phyloP scores from a whole-genome alignment of 2,113 vertebrate species.

The Glaucomys volans region DNA sequence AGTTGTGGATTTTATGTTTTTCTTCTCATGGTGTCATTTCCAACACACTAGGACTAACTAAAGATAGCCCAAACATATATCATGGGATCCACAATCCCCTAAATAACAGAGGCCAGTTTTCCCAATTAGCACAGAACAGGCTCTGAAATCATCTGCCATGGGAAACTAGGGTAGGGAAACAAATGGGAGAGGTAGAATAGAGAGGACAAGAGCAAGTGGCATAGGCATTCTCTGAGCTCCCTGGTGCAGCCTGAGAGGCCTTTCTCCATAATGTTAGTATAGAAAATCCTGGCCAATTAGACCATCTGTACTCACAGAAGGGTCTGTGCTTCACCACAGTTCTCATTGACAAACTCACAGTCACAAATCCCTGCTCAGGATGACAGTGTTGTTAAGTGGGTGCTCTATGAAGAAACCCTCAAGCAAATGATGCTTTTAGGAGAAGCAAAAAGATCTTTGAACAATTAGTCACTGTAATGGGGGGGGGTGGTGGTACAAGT shows the following conservation, averaged over 20 bases:
- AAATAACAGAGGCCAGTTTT: neutral
- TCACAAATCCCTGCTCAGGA: neutral
- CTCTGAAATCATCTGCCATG: neutral
- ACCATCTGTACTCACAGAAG: neutral
- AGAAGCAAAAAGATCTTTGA: conserved; percentile 16
- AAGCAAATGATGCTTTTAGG: conserved; percentile 34
- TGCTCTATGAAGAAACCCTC: conserved; percentile 9
- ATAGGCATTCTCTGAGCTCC: neutral
- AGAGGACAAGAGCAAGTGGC: neutral
- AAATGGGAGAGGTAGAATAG: neutral
- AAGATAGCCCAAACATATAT: neutral
- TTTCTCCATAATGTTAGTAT: neutral
- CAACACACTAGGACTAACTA: neutral
- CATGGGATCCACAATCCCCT: neutral
- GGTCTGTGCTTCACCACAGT: accelerated
- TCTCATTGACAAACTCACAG: neutral
- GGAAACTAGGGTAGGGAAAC: neutral
- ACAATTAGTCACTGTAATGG: neutral
- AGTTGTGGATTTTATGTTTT: conserved; percentile 19
- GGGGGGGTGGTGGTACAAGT: neutral
- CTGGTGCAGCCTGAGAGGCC: neutral
- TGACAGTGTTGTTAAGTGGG: neutral
- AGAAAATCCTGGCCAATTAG: neutral
- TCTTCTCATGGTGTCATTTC: neutral
- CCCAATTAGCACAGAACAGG: neutral